Conservation (phyloP, 2,888 invertebrate species). For the Seira musarum region DNA sequence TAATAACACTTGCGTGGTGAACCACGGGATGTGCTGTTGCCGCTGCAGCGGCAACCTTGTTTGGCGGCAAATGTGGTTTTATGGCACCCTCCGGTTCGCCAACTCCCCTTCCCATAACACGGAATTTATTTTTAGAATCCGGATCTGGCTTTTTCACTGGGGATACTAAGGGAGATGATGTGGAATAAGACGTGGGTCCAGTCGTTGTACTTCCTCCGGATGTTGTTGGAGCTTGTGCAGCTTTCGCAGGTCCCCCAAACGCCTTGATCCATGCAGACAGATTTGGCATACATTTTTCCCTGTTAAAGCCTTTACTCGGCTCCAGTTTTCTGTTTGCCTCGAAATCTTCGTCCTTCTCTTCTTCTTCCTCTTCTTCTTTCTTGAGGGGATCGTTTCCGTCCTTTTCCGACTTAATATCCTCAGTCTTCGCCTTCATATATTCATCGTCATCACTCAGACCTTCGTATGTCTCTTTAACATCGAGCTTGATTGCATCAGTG, state of each 20-base stretch:
- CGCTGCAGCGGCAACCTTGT: background rate
- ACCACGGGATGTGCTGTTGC: background rate
- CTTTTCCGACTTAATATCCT: conserved; percentile 39
- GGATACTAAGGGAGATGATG: conserved; percentile 69
- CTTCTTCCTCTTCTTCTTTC: conserved; percentile 65
- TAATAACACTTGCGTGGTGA: conserved; percentile 38
- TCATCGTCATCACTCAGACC: conserved; percentile 56
- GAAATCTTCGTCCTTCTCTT: conserved; percentile 70
- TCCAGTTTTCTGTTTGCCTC: conserved; percentile 71
- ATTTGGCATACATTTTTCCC: conserved; percentile 85
- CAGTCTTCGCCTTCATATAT: conserved; percentile 4
- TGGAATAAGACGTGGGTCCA: conserved; percentile 72
- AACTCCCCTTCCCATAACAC: conserved; percentile 67
- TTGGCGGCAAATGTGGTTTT: background rate
- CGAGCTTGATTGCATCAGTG: conserved; percentile 77
- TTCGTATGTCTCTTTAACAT: conserved; percentile 57
- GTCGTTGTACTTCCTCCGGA: conserved; percentile 13
- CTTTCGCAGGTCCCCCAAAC: conserved; percentile 87
- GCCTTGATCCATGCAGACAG: conserved; percentile 94
- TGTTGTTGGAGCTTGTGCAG: conserved; percentile 74
- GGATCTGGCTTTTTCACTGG: conserved; percentile 72
- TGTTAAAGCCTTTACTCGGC: conserved; percentile 73
- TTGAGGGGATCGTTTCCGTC: conserved; percentile 17
- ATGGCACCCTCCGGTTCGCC: conserved; percentile 48
- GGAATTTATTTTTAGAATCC: conserved; percentile 66